phyloP scores from a whole-genome alignment of 1,140 invertebrate genomes.

The Leptinotarsa defecta region DNA sequence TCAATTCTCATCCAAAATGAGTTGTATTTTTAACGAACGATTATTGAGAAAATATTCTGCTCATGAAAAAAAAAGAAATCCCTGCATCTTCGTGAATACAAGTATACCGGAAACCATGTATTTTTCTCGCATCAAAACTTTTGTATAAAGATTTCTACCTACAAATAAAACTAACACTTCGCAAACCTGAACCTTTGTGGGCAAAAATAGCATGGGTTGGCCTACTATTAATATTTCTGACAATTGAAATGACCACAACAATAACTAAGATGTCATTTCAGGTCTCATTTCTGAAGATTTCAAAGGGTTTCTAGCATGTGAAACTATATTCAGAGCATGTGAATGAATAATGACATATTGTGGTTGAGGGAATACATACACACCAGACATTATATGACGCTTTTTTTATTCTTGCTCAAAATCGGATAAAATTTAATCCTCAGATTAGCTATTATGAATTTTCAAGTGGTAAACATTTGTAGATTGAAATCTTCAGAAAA shows the following conservation, averaged over 20 bases:
- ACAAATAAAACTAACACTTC: conserved; percentile 1
- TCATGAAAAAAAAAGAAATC: too few species aligned
- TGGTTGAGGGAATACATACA: conserved; percentile 12
- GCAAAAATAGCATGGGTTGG: neutral
- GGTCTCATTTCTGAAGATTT: conserved; percentile 8
- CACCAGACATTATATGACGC: neutral
- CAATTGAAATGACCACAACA: conserved; percentile 22
- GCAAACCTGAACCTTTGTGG: conserved; percentile 5
- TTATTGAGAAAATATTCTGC: too few species aligned
- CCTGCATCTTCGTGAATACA: too few species aligned
- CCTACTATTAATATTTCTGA: conserved; percentile 27
- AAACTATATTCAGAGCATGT: neutral
- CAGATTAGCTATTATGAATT: conserved; percentile 22
- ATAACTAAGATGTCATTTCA: conserved; percentile 23
- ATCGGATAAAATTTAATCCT: conserved; percentile 30
- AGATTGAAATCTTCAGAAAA: conserved; percentile 15
- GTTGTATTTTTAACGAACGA: too few species aligned
- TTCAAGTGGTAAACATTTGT: conserved; percentile 33
- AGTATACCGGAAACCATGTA: neutral
- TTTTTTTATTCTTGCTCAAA: conserved; percentile 23
- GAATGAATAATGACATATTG: conserved; percentile 10
- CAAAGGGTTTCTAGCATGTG: conserved; percentile 25
- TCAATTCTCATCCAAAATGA: too few species aligned
- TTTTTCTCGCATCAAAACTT: conserved; percentile 10
- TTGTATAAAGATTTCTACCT: neutral